These are phyloP conservation scores for Nemoura dubitans DNA, from an alignment of 2,888 invertebrate species.

Conservation along the genomic window DNA sequence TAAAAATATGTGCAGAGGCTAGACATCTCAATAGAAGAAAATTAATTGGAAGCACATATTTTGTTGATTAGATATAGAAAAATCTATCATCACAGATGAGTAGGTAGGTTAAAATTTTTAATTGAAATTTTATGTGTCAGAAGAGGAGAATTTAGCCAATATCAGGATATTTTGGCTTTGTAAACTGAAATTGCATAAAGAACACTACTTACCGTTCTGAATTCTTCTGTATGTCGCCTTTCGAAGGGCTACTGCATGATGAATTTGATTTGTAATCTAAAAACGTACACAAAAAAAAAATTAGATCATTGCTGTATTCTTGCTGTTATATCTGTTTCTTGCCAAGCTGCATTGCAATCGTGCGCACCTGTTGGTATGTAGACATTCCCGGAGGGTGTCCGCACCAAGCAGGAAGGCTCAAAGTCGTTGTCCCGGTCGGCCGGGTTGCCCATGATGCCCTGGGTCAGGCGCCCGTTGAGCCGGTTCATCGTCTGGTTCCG, in stretches of 20 bases:
- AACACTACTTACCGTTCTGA: slow-evolving; percentile 61
- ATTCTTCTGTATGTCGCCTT: slow-evolving; percentile 69
- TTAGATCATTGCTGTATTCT: background rate
- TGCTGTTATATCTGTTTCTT: background rate
- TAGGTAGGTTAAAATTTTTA: too few relatives aligned
- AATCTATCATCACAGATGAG: too few relatives aligned
- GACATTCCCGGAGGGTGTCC: slow-evolving; percentile 92
- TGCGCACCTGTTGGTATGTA: slow-evolving; percentile 82
- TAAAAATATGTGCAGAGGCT: too few relatives aligned
- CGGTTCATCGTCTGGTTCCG: slow-evolving; percentile 92
- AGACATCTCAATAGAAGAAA: background rate
- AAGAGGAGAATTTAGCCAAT: too few relatives aligned
- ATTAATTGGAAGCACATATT: too few relatives aligned
- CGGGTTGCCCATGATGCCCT: slow-evolving; percentile 51
- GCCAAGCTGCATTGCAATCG: background rate
- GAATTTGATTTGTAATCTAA: slow-evolving; percentile 89
- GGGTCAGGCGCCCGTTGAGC: slow-evolving; percentile 85
- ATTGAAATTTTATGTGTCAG: too few relatives aligned
- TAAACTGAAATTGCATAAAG: background rate
- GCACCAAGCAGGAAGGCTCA: slow-evolving; percentile 89
- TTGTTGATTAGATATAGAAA: too few relatives aligned
- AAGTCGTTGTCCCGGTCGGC: slow-evolving; percentile 73
- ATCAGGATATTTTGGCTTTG: too few relatives aligned
- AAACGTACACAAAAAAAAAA: slow-evolving; percentile 54
- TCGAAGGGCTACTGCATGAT: slow-evolving; percentile 88